Evolutionary conservation across 1,140 invertebrate genomes (phyloP), one percentile per base, ranked within the genome.

Genomic region (Drosophila lowei): DNA sequence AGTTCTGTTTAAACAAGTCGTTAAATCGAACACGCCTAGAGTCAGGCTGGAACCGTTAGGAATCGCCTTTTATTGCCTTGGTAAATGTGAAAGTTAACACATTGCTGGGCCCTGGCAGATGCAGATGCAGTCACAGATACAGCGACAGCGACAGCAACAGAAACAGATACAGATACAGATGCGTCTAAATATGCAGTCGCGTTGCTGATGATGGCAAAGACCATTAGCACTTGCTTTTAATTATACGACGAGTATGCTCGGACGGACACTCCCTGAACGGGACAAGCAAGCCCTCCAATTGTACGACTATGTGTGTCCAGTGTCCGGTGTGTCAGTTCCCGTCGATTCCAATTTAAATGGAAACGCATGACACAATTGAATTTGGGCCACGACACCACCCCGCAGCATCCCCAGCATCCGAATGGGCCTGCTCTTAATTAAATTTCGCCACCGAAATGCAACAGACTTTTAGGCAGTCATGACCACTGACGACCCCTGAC

Each of bases 81-180:
- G 49, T 62, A 68, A 86, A 79, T 80, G 80, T 85, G 81, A 85
- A 85, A 85, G 81, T 81, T 86, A 81, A 86, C 81, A 85, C 81
- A 72, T 81, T 60, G 54, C 52, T 61, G 30, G 30, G 30, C 30
- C 30, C 30, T 30, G 30, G 8, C 30, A 30, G 30, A 18, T 54
- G 53, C 55, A 75, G 70, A 62, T 72, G 59, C 60, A 71, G 43
- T 56, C 56, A 46, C 41, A 49, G 43, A 53, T 56, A 2, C 34
- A 13, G 54, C 54, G 49, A 38, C 0, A 38, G 34, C 4, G 1
- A 13, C 34, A 38, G 28, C 25, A 0, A 28, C 3, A 34, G 54
- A 58, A 43, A 34, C 8, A 34, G 30, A 3, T 34, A 34, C 30
- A 11, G 30, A 3, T 38, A 5, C 34, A 38, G 56, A 53, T 56